A percentile compares a stretch with the other conserved stretches of the same genome.
phyloP scores from a whole-genome alignment of 2,113 vertebrate genomes.

The Nothoprocta perdicaria region DNA sequence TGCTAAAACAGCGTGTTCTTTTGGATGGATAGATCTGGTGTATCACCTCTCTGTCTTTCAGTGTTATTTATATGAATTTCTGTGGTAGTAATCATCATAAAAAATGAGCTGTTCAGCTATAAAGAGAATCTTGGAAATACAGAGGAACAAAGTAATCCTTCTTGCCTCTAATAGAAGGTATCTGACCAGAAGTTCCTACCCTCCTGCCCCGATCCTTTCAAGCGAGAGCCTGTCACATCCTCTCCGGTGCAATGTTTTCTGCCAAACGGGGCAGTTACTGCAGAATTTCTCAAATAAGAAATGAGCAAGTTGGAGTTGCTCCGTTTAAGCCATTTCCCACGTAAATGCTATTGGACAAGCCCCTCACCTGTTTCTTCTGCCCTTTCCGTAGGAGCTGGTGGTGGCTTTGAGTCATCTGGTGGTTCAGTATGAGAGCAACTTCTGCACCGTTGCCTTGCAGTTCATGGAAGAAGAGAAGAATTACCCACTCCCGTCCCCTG shows the following conservation, averaged over 20 bases:
- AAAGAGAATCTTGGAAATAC: neutral
- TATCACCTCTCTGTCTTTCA: neutral
- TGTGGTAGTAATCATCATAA: neutral
- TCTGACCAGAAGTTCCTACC: neutral
- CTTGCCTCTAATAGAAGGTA: neutral
- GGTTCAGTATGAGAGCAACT: slow-evolving; percentile 97
- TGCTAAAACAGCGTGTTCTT: neutral
- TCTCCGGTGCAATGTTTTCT: neutral
- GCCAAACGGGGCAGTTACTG: neutral
- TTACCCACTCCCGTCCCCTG: slow-evolving; percentile 90
- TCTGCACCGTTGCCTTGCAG: slow-evolving; percentile 96
- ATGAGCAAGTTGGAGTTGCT: neutral
- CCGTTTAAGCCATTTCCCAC: neutral
- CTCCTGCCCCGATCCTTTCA: neutral
- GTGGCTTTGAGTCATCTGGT: slow-evolving; percentile 97
- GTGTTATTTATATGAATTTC: neutral
- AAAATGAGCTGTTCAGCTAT: neutral
- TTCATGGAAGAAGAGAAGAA: slow-evolving; percentile 99
- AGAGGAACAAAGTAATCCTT: neutral
- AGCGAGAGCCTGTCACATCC: neutral
- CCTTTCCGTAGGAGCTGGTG: slow-evolving; percentile 89
- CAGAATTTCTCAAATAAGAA: neutral
- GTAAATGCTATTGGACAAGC: too few species aligned
- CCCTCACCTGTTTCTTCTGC: neutral
- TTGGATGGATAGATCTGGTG: neutral